phyloP scores from a whole-genome alignment of 2,797 vertebrate genomes.

The Poecilia gillii region DNA sequence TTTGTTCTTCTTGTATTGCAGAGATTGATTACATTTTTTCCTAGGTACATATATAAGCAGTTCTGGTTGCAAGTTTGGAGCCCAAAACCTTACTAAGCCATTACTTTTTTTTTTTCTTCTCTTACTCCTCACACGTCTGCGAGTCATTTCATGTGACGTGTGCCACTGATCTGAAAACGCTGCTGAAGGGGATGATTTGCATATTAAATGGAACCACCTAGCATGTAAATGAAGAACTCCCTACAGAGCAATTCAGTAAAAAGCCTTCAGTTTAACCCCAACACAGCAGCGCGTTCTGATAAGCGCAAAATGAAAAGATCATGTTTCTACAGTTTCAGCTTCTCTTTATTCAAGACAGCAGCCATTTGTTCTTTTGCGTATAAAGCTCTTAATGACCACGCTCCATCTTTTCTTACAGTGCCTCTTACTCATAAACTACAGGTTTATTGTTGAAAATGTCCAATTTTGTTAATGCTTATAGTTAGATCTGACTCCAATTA shows the following conservation, averaged over 20 bases:
- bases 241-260: not conserved
- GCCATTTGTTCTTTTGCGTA: not conserved
- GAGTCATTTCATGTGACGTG: conserved; percentile 5
- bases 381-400: not conserved
- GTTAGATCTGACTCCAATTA: not conserved
- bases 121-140: not conserved
- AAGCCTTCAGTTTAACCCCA: not conserved
- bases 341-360: not conserved
- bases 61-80: not conserved
- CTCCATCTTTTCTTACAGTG: not conserved
- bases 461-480: not conserved
- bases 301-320: not conserved
- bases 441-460: not conserved
- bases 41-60: not conserved
- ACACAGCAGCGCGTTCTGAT: not conserved
- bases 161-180: not conserved
- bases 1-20: not conserved
- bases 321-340: not conserved
- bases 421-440: not conserved
- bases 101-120: not conserved
- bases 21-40: not conserved
- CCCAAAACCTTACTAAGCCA: not conserved
- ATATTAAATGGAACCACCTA: not conserved
- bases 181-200: conserved; percentile 4
- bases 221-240: not conserved